phyloP scores from a whole-genome alignment of 2,888 invertebrate species.

The Loripinus fragilis region DNA sequence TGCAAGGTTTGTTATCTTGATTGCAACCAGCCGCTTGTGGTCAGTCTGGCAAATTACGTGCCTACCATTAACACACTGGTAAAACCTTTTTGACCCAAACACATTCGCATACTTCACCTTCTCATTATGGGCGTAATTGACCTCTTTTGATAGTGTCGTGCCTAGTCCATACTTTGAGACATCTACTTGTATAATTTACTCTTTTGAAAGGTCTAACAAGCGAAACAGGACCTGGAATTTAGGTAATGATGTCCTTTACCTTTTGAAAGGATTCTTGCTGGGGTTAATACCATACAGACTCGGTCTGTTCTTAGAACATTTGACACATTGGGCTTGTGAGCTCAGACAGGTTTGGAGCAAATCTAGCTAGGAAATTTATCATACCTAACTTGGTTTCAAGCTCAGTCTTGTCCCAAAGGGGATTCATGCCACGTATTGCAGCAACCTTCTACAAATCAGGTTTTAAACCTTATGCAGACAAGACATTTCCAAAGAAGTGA shows the following conservation, averaged over 20 bases:
- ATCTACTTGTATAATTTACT: conserved; percentile 1
- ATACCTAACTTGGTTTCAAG: conserved; percentile 17
- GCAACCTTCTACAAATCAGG: conserved; percentile 15
- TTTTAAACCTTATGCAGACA: conserved; percentile 22
- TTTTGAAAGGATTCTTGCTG: neutral
- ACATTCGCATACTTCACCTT: conserved; percentile 57
- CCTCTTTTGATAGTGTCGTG: conserved; percentile 9
- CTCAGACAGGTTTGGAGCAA: conserved; percentile 21
- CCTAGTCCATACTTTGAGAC: conserved; percentile 12
- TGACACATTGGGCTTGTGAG: neutral
- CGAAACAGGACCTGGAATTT: neutral
- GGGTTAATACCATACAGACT: neutral
- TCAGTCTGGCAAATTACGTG: conserved; percentile 55
- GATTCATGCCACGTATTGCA: conserved; percentile 5
- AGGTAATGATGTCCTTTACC: neutral
- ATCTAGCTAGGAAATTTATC: conserved; percentile 24
- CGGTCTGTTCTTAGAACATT: neutral
- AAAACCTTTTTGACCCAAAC: conserved; percentile 55
- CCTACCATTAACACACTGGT: conserved; percentile 58
- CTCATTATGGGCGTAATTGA: conserved; percentile 62
- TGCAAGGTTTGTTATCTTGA: neutral
- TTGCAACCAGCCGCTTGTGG: conserved; percentile 54
- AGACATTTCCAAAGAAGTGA: conserved; percentile 23
- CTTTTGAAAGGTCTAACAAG: conserved; percentile 13
- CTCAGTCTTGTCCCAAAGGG: neutral